Percentiles rank a stretch among this genome's conserved stretches.
phyloP scores from a whole-genome alignment of 2,113 vertebrate species.

The Malurus elegans region DNA sequence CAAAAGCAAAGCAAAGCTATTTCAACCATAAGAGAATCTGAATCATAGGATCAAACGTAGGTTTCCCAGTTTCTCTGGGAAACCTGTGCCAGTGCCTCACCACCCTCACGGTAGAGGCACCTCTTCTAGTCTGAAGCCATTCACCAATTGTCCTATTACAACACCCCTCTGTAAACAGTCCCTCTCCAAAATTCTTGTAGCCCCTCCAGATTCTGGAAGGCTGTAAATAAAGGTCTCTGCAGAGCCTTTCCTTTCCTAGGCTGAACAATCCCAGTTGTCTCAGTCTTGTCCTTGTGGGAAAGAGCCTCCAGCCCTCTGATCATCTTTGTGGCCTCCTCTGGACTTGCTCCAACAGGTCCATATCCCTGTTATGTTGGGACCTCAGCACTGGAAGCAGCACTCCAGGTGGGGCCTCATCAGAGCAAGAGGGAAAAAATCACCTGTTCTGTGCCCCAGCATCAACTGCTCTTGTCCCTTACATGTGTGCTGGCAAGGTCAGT shows the following conservation, averaged over 20 bases:
- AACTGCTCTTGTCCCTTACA: rapidly evolving
- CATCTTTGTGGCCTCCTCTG: neutral
- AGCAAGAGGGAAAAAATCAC: neutral
- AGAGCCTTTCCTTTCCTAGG: neutral
- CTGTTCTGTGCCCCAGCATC: neutral
- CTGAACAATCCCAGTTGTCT: neutral
- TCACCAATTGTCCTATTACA: neutral
- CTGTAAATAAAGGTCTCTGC: neutral
- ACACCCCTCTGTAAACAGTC: neutral
- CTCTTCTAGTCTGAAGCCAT: neutral
- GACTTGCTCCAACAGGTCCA: neutral
- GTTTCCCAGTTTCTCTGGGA: neutral
- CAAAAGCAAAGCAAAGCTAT: too few species aligned
- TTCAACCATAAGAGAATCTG: too few species aligned
- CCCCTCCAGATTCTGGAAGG: neutral
- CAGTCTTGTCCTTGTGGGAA: neutral
- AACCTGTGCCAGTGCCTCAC: neutral
- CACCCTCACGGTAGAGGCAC: neutral
- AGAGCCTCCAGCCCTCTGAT: neutral
- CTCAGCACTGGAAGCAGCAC: neutral
- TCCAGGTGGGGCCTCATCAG: neutral
- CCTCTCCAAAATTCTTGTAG: neutral
- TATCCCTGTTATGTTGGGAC: neutral
- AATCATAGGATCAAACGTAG: too few species aligned
- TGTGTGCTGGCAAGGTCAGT: neutral